A percentile compares a stretch with the other conserved stretches of the same genome.
These are phyloP conservation scores for Drosophila pallidifrons DNA, from an alignment of 1,140 invertebrate genomes.

Conservation along the genomic window DNA sequence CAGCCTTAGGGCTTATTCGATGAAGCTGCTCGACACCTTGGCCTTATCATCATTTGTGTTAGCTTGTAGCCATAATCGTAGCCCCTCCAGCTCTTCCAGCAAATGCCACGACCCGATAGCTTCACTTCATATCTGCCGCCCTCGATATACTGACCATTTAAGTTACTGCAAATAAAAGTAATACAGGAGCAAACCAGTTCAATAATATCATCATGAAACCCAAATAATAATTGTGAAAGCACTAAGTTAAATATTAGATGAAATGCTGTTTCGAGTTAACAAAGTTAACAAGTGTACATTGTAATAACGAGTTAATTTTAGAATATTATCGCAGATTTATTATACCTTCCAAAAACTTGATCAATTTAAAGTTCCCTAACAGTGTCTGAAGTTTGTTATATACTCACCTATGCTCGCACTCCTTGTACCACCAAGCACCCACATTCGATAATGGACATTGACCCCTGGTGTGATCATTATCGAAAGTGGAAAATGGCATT, in stretches of 20 bases:
- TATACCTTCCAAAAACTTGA: no score
- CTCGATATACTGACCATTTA: conserved; percentile 66
- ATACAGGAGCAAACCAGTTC: neutral
- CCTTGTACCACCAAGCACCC: conserved; percentile 89
- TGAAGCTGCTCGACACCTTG: conserved; percentile 59
- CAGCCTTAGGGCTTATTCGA: conserved; percentile 2
- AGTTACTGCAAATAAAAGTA: conserved; percentile 44
- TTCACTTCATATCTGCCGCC: conserved; percentile 61
- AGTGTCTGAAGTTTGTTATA: neutral
- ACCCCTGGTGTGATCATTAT: conserved; percentile 87
- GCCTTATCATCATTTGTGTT: conserved; percentile 72
- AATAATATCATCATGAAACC: no score
- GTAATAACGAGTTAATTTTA: neutral
- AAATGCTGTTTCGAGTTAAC: no score
- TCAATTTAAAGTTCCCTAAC: neutral
- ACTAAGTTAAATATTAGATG: no score
- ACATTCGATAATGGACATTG: conserved; percentile 88
- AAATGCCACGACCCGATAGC: conserved; percentile 66
- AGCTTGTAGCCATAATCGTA: conserved; percentile 73
- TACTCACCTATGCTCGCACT: conserved; percentile 69
- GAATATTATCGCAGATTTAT: no score
- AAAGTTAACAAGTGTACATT: neutral
- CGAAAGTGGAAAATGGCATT: conserved; percentile 65
- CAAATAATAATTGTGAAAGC: no score
- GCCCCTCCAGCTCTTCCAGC: conserved; percentile 69